Conservation (phyloP, 2,888 invertebrate species). For the Mimachlamys varia region DNA sequence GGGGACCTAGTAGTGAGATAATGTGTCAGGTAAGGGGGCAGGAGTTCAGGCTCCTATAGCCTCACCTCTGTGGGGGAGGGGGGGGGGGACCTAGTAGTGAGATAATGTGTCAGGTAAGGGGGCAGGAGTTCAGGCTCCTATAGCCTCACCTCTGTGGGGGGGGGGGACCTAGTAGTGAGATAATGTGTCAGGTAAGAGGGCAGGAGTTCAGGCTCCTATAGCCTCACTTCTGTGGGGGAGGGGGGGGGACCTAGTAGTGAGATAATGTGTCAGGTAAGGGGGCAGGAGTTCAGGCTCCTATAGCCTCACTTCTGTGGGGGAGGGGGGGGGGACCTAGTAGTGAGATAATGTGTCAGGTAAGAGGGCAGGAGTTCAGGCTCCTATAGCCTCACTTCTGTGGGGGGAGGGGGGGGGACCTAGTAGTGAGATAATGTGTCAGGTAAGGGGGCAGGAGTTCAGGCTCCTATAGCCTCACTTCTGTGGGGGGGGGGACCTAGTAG, state of each 20-base stretch:
- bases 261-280: neutral
- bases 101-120: neutral
- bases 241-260: neutral
- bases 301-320: neutral
- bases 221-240: neutral
- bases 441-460: neutral
- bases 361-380: neutral
- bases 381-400: neutral
- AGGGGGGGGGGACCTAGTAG: neutral
- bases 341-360: neutral
- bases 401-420: neutral
- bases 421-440: neutral
- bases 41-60: neutral
- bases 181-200: neutral
- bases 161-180: neutral
- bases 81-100: neutral
- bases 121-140: neutral
- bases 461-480: neutral
- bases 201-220: neutral
- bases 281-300: neutral
- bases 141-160: neutral
- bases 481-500: too few species aligned
- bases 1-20: neutral
- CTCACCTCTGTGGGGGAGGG: neutral
- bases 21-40: neutral